Evolutionary conservation across 1,140 invertebrate genomes (phyloP).

Genomic region (Diachasmimorpha longicaudata): DNA sequence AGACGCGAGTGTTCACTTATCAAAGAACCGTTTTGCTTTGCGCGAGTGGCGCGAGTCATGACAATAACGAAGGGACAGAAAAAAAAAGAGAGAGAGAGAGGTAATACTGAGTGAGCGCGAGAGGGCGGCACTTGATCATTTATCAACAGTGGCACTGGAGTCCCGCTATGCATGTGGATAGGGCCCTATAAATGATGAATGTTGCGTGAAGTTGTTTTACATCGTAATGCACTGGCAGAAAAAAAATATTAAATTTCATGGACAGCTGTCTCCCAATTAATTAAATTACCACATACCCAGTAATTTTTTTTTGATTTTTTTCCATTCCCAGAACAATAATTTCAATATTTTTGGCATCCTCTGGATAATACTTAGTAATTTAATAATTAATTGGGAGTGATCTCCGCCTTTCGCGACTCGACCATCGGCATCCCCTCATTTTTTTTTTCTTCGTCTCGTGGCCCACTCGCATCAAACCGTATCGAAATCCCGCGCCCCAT

Average conservation of each 20-base stretch:
- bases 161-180: constrained; percentile 22
- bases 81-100: background rate
- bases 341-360: too few relatives aligned
- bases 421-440: constrained; percentile 24
- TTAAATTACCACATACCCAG: too few relatives aligned
- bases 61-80: background rate
- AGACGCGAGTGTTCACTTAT: constrained; percentile 9
- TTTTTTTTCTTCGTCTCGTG: constrained; percentile 17
- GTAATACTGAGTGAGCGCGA: background rate
- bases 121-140: constrained; percentile 23
- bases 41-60: background rate
- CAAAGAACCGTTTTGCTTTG: constrained; percentile 14
- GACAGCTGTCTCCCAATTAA: too few relatives aligned
- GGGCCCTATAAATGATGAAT: background rate
- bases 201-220: too few relatives aligned
- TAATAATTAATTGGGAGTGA: too few relatives aligned
- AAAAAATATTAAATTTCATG: too few relatives aligned
- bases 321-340: too few relatives aligned
- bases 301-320: too few relatives aligned
- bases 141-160: constrained; percentile 22
- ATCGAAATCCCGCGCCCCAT: constrained; percentile 10
- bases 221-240: too few relatives aligned
- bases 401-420: too few relatives aligned
- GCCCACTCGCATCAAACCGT: background rate
- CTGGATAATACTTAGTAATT: too few relatives aligned